A percentile compares a stretch with the other conserved stretches of the same genome.
Evolutionary conservation across 2,888 invertebrate species (phyloP).

Genomic region (Cataglyphis livida): DNA sequence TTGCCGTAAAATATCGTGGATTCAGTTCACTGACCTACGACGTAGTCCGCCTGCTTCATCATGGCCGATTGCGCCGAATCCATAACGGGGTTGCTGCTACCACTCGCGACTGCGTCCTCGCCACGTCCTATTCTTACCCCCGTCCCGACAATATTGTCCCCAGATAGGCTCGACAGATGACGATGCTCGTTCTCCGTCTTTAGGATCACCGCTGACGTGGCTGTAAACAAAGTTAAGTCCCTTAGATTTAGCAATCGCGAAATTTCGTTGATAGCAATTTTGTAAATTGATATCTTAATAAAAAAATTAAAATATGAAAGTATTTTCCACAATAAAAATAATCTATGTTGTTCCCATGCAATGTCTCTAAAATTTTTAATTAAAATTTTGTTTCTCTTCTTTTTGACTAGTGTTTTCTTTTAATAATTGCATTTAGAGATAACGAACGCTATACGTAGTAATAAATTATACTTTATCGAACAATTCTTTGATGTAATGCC

Average conservation of each 20-base stretch:
- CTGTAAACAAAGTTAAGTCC: conserved; percentile 64
- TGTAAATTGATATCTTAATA: not conserved
- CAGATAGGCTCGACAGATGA: conserved; percentile 80
- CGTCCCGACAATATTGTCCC: conserved; percentile 74
- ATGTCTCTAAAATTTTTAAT: not conserved
- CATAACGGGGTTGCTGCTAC: conserved; percentile 74
- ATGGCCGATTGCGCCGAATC: conserved; percentile 81
- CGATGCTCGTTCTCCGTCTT: conserved; percentile 79
- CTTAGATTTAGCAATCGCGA: not conserved
- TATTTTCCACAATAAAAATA: not conserved
- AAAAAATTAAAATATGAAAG: not conserved
- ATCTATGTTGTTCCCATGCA: not conserved
- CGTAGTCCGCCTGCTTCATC: conserved; percentile 83
- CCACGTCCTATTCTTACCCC: conserved; percentile 81
- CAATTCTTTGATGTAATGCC: not conserved
- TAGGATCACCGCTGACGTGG: conserved; percentile 81
- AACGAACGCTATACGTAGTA: not conserved
- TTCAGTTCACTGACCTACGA: conserved; percentile 82
- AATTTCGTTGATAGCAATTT: not conserved
- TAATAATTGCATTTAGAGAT: not conserved
- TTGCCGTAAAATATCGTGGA: not conserved
- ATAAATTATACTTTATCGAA: conserved; percentile 3
- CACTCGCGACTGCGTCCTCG: conserved; percentile 81
- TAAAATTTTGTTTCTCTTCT: not conserved
- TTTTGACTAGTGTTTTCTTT: not conserved